Evolutionary conservation across 2,113 vertebrate genomes (phyloP).

Genomic region (Pholis gunnellus): DNA sequence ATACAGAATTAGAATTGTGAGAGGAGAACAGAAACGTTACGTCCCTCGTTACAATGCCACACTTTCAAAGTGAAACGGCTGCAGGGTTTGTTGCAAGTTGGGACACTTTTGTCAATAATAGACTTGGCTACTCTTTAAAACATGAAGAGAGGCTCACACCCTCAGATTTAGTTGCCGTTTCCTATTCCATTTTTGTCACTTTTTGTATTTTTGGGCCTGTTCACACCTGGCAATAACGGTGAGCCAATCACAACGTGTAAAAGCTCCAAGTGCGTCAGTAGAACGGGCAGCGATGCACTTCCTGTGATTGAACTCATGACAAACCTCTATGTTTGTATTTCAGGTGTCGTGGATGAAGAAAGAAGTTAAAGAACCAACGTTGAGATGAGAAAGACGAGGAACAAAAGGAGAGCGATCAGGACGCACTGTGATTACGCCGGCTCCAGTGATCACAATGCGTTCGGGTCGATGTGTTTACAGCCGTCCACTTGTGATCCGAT

Average conservation of each 20-base stretch:
- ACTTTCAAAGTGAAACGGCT: constrained; percentile 24
- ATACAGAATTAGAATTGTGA: not conserved
- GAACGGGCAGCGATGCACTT: too few species aligned
- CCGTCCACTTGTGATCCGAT: not conserved
- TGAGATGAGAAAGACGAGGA: too few species aligned
- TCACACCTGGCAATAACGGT: too few species aligned
- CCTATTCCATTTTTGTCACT: not conserved
- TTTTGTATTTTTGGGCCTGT: not conserved
- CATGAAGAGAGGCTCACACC: not conserved
- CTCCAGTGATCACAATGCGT: not conserved
- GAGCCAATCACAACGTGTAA: too few species aligned
- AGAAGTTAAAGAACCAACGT: too few species aligned
- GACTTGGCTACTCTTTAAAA: not conserved
- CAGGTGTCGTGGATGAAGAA: not conserved
- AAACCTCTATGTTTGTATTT: too few species aligned
- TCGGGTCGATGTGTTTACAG: too few species aligned
- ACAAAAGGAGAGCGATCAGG: too few species aligned
- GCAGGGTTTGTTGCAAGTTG: constrained; percentile 8
- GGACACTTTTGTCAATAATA: not conserved
- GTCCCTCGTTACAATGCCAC: not conserved
- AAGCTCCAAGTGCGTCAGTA: too few species aligned
- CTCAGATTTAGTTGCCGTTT: not conserved
- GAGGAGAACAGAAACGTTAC: constrained; percentile 12
- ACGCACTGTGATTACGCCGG: not conserved
- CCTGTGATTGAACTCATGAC: too few species aligned